These are phyloP conservation scores for Cyprinus carpio DNA, from an alignment of 2,113 vertebrate genomes.

Conservation along the genomic window DNA sequence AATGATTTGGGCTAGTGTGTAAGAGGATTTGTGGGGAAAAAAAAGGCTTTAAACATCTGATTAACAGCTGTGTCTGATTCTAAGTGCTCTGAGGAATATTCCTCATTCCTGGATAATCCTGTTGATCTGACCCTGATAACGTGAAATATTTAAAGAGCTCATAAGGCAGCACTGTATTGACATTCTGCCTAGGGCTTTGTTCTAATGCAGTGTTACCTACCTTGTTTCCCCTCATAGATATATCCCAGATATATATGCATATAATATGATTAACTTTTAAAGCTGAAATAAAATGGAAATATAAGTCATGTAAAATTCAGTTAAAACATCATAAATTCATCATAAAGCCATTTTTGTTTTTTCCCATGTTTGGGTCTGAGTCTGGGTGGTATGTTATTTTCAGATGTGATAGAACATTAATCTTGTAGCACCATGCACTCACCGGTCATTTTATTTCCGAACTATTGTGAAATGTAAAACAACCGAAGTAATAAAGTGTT, in stretches of 20 bases:
- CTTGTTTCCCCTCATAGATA: background rate
- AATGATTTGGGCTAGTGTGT: conserved; percentile 3
- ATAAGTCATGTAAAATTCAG: background rate
- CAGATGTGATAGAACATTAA: background rate
- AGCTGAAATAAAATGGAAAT: background rate
- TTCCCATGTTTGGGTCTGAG: background rate
- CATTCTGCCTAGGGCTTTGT: background rate
- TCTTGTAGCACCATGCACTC: too few species aligned
- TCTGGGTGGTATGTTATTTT: background rate
- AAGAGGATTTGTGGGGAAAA: background rate
- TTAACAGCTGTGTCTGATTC: conserved; percentile 23
- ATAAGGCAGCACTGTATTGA: background rate
- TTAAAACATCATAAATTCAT: too few species aligned
- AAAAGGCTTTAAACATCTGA: conserved; percentile 26
- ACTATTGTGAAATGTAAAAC: background rate
- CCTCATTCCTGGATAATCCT: conserved; percentile 33
- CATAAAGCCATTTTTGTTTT: background rate
- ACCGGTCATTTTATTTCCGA: too few species aligned
- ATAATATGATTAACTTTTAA: background rate
- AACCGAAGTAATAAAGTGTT: background rate
- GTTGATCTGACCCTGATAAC: conserved; percentile 8
- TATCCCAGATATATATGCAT: background rate
- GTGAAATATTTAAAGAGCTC: background rate
- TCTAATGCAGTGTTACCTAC: background rate
- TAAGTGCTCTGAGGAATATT: conserved; percentile 17